Base-by-base conservation (phyloP, 2,113 vertebrate genomes). In the Pungitius pungitius region DNA sequence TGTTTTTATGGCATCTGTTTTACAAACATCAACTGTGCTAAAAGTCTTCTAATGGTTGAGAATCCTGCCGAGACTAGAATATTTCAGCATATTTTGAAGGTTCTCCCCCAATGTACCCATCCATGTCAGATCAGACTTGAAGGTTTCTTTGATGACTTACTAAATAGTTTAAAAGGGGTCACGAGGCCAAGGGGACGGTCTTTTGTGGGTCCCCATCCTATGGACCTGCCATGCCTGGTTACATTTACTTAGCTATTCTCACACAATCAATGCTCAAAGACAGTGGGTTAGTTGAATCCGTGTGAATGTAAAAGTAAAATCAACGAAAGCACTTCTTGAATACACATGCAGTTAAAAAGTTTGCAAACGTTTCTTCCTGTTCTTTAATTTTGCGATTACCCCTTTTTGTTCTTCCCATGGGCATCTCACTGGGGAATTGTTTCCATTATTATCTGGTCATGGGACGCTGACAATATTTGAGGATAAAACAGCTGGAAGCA, bases 401-500 rank as follows among this genome's bases (percentile, higher is more conserved):
- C 37, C 3, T 42, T 24, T 24, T 66, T 4, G 35, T 27, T 22
- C 35, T 11, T 17, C 24, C 33, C 20, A 2, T 14, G 13, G 22
- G 52, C 35, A 35, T 52, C 30, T 22, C 42, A 52, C 30, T 1
- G 3, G 49, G 6, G 14, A 56, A 40, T 47, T 67, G n/a, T 22
- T 45, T 56, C 62, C 39, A 22, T 42, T 33, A 6, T 54, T 2
- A 10, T 30, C 4, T 63, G 51, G 18, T 54, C 43, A 58, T 40
- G 52, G 51, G 49, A 59, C 58, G 22, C 4, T 22, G 26, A 27
- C n/a, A 15, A 8, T 47, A 33, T 63, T 30, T 26, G 6, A 4
- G 45, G 40, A 61, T 14, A 68, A 57, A 14, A 15, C 40, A 61
- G 49, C 45, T 60, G 30, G 47, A 40, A 55, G 18, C 61, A 61